Conservation (phyloP, 2,113 vertebrate genomes). For the Podilymbus podiceps region DNA sequence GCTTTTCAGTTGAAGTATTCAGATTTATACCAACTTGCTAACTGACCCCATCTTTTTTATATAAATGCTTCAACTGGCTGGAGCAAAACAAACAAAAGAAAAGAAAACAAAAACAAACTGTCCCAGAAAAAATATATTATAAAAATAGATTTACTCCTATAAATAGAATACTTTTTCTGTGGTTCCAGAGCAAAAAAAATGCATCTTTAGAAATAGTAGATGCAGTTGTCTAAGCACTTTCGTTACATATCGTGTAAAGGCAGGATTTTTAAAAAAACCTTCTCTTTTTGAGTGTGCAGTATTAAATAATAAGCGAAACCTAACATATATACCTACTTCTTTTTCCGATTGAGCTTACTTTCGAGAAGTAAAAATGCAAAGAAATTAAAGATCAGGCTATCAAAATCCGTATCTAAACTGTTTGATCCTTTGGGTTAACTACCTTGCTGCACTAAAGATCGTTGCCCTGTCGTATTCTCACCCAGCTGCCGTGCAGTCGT, state of each 20-base stretch:
- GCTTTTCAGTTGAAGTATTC: background rate
- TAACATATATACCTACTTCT: background rate
- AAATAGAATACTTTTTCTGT: background rate
- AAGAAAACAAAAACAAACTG: slow-evolving; percentile 15
- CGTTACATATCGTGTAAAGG: background rate
- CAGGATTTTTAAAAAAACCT: background rate
- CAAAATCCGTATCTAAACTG: fast-evolving
- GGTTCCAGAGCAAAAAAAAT: background rate
- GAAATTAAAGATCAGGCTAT: background rate
- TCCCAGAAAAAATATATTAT: slow-evolving; percentile 13
- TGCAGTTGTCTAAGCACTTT: background rate
- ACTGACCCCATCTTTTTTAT: slow-evolving; percentile 14
- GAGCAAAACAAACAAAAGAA: slow-evolving; percentile 48
- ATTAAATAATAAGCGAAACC: background rate
- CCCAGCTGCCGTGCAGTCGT: background rate
- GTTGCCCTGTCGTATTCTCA: background rate
- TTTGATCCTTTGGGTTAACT: background rate
- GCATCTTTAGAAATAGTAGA: background rate
- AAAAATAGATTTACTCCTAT: slow-evolving; percentile 5
- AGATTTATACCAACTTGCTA: background rate
- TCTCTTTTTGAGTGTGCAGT: background rate
- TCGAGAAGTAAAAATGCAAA: background rate
- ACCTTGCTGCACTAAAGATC: background rate
- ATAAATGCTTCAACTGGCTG: slow-evolving; percentile 14
- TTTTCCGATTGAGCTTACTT: background rate